Percentiles rank a stretch among this genome's conserved stretches.
These are phyloP conservation scores for Eidolon helvum DNA, from an alignment of 2,113 vertebrate species.

Conservation along the genomic window DNA sequence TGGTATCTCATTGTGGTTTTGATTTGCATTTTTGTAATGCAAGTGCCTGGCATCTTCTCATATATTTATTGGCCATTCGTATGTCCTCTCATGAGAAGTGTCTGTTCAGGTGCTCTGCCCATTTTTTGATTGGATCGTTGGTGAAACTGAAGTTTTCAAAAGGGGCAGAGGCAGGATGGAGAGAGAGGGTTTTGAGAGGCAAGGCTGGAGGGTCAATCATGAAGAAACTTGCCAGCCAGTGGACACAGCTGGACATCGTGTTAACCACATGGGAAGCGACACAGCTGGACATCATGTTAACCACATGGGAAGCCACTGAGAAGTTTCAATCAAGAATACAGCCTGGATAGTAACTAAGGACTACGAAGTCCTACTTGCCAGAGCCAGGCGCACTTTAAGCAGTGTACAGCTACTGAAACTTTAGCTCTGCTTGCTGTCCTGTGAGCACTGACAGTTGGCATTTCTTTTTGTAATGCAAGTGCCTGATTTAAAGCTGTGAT, in stretches of 20 bases:
- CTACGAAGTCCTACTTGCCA: accelerated
- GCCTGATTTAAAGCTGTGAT: not conserved
- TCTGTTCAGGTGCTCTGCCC: too few relatives aligned
- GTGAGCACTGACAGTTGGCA: not conserved
- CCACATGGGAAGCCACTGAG: not conserved
- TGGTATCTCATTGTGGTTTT: too few relatives aligned
- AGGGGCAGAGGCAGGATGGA: accelerated
- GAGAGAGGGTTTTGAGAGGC: not conserved
- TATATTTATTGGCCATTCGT: too few relatives aligned
- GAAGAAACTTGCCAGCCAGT: not conserved
- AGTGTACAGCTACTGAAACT: accelerated
- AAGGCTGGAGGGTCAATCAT: not conserved
- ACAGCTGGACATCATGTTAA: not conserved
- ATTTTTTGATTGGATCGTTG: too few relatives aligned
- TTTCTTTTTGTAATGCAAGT: not conserved
- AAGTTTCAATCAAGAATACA: not conserved
- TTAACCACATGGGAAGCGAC: not conserved
- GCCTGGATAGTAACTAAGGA: too few relatives aligned
- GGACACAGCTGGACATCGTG: not conserved
- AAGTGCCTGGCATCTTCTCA: too few relatives aligned
- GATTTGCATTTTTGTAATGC: too few relatives aligned
- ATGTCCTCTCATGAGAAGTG: too few relatives aligned
- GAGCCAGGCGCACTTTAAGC: not conserved
- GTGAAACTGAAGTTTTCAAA: not conserved
- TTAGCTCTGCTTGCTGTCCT: accelerated